Conservation (phyloP, 2,113 vertebrate species). For the Lipophrys pholis region DNA sequence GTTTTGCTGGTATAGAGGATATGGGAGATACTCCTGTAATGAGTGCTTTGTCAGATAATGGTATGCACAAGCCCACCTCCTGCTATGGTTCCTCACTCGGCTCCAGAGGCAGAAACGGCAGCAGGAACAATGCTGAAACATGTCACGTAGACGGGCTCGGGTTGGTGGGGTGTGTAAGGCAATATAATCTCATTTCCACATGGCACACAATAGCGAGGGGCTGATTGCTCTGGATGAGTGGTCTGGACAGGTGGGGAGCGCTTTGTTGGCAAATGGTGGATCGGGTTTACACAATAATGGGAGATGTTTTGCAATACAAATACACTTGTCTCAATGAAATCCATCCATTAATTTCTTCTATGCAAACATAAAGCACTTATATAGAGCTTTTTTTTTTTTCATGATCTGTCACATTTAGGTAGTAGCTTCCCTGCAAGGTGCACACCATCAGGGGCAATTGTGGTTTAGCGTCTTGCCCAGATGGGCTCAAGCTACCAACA, state of each 20-base stretch:
- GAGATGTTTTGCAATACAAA: no score
- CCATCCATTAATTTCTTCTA: no score
- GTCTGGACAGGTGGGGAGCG: slow-evolving; percentile 19
- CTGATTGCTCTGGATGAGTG: slow-evolving; percentile 25
- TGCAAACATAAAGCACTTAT: no score
- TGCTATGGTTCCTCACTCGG: slow-evolving; percentile 56
- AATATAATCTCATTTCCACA: slow-evolving; percentile 30
- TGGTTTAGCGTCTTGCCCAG: no score
- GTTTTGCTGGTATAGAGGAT: slow-evolving; percentile 76
- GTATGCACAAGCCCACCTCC: slow-evolving; percentile 68
- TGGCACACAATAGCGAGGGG: slow-evolving; percentile 14
- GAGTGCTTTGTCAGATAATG: slow-evolving; percentile 78
- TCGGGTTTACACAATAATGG: not conserved
- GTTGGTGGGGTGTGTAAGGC: slow-evolving; percentile 13
- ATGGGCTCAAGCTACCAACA: no score
- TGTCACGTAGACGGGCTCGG: slow-evolving; percentile 49
- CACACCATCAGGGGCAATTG: no score
- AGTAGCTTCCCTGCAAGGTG: no score
- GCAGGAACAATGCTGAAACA: slow-evolving; percentile 67
- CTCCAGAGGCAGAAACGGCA: slow-evolving; percentile 64
- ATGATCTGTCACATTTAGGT: no score
- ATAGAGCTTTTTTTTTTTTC: no score
- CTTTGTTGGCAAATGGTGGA: slow-evolving; percentile 14
- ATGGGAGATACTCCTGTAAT: slow-evolving; percentile 78
- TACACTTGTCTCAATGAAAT: no score